Conservation (phyloP, 2,113 vertebrate species). For the Thalassarche chlororhynchos region DNA sequence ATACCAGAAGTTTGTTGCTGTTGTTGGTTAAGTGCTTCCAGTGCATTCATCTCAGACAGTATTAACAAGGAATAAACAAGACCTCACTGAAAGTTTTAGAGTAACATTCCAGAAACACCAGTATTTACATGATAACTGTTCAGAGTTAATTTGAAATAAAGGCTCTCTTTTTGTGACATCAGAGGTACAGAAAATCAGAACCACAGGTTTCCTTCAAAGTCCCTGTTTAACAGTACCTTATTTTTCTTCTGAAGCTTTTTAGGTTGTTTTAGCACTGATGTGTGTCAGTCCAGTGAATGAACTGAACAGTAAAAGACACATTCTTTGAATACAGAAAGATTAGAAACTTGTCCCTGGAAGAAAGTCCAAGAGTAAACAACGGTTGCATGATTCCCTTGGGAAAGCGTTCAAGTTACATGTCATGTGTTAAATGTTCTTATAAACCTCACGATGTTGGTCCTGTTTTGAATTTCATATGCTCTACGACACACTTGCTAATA, state of each 20-base stretch:
- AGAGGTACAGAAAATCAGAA: background rate
- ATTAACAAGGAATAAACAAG: slow-evolving; percentile 37
- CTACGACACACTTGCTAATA: background rate
- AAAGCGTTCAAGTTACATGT: background rate
- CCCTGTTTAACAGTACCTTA: background rate
- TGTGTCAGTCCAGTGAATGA: background rate
- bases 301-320: background rate
- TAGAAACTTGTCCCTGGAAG: background rate
- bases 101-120: background rate
- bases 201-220: background rate
- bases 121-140: background rate
- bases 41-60: background rate
- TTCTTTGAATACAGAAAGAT: background rate
- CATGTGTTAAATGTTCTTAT: background rate
- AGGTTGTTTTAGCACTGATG: background rate
- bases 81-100: background rate
- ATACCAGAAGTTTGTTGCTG: background rate
- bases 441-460: background rate
- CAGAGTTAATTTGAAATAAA: background rate
- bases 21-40: slow-evolving; percentile 15
- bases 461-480: background rate
- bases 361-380: slow-evolving; percentile 17
- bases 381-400: background rate
- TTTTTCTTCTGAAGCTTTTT: background rate
- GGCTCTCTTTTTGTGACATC: background rate